Evolutionary conservation across 2,113 vertebrate genomes (phyloP), one percentile per base, ranked within the genome.

Genomic region (Podocnemis expansa): DNA sequence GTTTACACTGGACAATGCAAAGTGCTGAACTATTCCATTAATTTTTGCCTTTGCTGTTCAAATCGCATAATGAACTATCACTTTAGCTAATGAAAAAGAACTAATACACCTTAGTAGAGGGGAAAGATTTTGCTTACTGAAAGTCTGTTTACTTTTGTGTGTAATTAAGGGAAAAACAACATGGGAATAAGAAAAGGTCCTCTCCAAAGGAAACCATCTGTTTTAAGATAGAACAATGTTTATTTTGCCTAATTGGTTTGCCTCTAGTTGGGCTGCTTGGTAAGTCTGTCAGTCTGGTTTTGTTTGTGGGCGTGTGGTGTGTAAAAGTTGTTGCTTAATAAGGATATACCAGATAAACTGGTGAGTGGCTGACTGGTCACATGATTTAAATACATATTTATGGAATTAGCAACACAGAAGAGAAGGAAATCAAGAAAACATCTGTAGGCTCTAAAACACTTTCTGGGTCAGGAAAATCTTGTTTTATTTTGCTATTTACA

Each of bases 261-360:
- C 84, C 41, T 73, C 8, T 93, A 84, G 38, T 95, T 81, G 52
- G 55, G 25, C 49, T 94, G 51, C 45, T 54, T 82, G 78, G 82
- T 70, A 95, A 95, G 76, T 24, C 52, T 14, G 60, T 78, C 67
- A 73, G 55, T n/a, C 91, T 73, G 31, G 55, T 73, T 96, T 91
- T 90, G 82, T 84, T 41, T 67, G 4, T 11, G 52, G 2, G 52
- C 41, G 76, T 78, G 80, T 84, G 82, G 80, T 80, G 81, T 60
- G 45, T 25, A 93, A 91, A 90, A 86, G 60, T n/a, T 58, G 87
- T 43, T 93, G 88, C 89, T 88, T 70, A 84, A 85, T 70, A 95
- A 82, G 54, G 56, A 88, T 79, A 87, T 43, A 76, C 6, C 38
- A 91, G 70, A 29, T 88, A 85, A 60, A 70, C n/a, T 75, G 78